Evolutionary conservation across 2,113 vertebrate species (phyloP).

Genomic region (Anser cygnoides): DNA sequence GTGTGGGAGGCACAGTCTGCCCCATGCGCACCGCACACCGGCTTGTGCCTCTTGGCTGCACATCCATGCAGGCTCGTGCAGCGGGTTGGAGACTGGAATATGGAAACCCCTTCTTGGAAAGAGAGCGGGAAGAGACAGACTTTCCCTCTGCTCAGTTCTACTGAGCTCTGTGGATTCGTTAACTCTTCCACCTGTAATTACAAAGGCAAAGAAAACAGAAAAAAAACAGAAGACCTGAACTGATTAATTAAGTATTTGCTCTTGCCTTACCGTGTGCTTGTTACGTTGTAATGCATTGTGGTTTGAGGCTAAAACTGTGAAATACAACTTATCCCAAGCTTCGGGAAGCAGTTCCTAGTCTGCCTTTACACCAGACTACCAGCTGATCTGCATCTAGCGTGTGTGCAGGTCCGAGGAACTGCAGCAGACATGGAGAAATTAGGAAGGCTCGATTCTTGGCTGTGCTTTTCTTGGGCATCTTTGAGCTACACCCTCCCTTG

Average conservation of each 20-base stretch:
- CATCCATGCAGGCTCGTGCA: too few species aligned
- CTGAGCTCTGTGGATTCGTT: neutral
- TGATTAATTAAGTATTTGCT: neutral
- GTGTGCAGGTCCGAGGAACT: neutral
- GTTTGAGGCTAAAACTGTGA: neutral
- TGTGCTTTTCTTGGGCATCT: too few species aligned
- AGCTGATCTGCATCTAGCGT: neutral
- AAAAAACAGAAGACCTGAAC: neutral
- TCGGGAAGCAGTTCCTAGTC: neutral
- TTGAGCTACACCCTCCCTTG: too few species aligned
- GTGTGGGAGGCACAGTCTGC: too few species aligned
- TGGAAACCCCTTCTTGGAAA: neutral
- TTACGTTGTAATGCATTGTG: neutral
- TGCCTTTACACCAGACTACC: neutral
- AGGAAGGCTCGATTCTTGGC: neutral
- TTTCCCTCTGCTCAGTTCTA: neutral
- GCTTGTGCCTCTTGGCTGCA: neutral
- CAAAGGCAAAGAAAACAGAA: neutral
- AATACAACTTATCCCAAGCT: neutral
- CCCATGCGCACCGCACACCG: rapidly evolving
- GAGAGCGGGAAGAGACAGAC: neutral
- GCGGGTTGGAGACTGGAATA: neutral
- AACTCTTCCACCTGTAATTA: neutral
- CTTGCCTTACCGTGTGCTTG: neutral
- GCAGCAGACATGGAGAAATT: neutral